Conservation (phyloP, 2,888 invertebrate species). For the Cremastinae sp. region DNA sequence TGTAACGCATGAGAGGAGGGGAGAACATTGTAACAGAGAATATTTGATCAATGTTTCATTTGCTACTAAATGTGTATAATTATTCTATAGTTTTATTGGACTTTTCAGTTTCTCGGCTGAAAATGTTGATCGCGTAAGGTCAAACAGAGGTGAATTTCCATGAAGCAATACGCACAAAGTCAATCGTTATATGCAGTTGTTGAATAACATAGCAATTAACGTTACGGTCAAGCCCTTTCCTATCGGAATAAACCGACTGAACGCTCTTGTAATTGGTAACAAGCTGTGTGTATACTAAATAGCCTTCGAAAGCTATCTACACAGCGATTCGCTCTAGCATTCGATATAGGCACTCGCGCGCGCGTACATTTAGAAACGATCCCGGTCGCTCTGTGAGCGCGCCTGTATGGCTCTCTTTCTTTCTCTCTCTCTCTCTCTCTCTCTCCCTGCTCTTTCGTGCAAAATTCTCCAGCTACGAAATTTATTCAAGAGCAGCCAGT, state of each 20-base stretch:
- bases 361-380: constrained; percentile 6
- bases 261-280: constrained; percentile 37
- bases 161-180: background rate
- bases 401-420: background rate
- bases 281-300: constrained; percentile 16
- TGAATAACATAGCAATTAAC: constrained; percentile 43
- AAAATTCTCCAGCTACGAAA: constrained; percentile 12
- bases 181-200: constrained; percentile 28
- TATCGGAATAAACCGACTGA: constrained; percentile 37
- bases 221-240: constrained; percentile 14
- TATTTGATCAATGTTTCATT: no score
- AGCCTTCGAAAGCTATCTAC: constrained; percentile 1
- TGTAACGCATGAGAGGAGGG: no score
- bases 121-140: no score
- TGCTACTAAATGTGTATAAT: no score
- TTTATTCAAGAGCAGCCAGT: constrained; percentile 3
- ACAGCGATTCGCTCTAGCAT: background rate
- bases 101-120: no score
- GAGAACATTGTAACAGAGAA: no score
- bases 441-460: no score
- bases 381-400: background rate
- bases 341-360: background rate
- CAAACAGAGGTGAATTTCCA: background rate
- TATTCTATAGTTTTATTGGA: no score
- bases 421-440: no score